A percentile compares a stretch with the other conserved stretches of the same genome.
phyloP scores from a whole-genome alignment of 2,797 vertebrate genomes.

The Vireo griseus region DNA sequence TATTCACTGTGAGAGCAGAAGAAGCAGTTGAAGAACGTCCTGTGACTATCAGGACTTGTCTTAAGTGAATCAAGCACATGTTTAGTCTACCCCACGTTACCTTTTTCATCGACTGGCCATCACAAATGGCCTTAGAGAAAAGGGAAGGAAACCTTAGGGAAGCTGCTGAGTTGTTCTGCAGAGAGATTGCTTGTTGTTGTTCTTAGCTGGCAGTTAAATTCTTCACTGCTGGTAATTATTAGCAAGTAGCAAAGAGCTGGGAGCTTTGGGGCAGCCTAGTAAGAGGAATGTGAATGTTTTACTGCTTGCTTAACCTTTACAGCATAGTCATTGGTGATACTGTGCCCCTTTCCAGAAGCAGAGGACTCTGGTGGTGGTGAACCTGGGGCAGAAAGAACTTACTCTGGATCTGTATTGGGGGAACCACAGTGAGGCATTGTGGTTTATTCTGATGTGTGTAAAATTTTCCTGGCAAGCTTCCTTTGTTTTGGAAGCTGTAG shows the following conservation, averaged over 20 bases:
- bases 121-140: neutral
- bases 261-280: neutral
- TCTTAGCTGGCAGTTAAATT: neutral
- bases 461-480: neutral
- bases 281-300: neutral
- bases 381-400: neutral
- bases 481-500: neutral
- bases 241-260: neutral
- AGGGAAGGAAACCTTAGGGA: neutral
- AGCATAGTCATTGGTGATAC: neutral
- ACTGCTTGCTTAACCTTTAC: neutral
- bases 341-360: neutral
- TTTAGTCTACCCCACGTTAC: neutral
- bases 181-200: neutral
- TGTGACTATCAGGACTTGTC: neutral
- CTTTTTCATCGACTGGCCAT: neutral
- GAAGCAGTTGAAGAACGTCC: neutral
- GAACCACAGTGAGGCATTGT: neutral
- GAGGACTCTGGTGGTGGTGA: neutral
- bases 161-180: neutral
- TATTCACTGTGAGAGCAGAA: neutral
- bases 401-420: neutral
- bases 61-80: neutral
- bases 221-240: neutral
- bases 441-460: neutral